Evolutionary conservation across 2,113 vertebrate genomes (phyloP), one percentile per base, ranked within the genome.

Genomic region (Lophius piscatorius): DNA sequence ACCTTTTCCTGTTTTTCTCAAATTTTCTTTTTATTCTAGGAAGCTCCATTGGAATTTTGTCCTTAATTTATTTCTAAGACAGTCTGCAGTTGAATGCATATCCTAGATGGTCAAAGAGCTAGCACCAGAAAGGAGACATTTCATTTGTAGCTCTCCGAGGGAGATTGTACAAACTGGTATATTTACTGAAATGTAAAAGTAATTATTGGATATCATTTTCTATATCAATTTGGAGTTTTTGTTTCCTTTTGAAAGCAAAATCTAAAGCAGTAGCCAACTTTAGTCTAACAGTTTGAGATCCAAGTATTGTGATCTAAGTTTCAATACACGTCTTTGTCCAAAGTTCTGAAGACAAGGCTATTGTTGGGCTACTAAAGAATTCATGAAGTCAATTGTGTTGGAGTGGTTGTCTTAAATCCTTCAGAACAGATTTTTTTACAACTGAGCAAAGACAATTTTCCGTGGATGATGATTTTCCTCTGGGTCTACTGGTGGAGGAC

Each of bases 11-110:
- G 34, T 3, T 36, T 17, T 38, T 7, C 6, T 20, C 20, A 38
- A 26, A 24, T 65, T 65, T 65, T 36, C 0, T 52, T 65, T 38
- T 64, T 63, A 58, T 54, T 68, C 71, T 9, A 33, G 20, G 11
- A 72, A 31, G 49, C 63, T 54, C 39, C 61, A 52, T 24, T 52
- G 75, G 44, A 70, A 70, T 23, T 70, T 39, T 68, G 78, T 82
- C 63, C 39, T 83, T 70, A 68, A 80, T 81, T 77, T 54, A 64
- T 69, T 74, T 75, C 21, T 9, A 64, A 70, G 58, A 60, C 66
- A 28, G 52, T 63, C 40, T 22, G 45, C 3, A 68, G 60, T 40
- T 47, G 12, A 51, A 49, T 62, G n/a, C 42, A 39, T 59, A n/a
- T 31, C 44, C 70, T 75, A 56, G 20, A 54, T 60, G 56, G 75